A percentile compares a stretch with the other conserved stretches of the same genome.
phyloP scores from a whole-genome alignment of 1,140 invertebrate genomes.

The Aphaenogaster ashmeadi region DNA sequence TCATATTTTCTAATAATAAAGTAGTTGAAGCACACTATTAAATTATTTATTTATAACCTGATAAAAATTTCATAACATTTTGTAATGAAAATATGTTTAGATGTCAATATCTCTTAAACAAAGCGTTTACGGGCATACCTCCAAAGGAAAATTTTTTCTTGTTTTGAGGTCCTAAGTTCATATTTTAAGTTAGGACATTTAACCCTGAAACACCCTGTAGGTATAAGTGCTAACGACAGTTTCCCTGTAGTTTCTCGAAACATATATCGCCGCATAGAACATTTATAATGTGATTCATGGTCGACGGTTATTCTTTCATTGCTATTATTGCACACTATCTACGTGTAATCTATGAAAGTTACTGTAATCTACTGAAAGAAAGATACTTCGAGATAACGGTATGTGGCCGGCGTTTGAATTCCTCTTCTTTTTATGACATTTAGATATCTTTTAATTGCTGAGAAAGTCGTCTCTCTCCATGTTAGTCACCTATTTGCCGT shows the following conservation, averaged over 20 bases:
- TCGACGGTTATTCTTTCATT: neutral
- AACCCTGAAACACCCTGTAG: too few relatives aligned
- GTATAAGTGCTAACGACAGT: neutral
- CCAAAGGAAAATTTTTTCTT: too few relatives aligned
- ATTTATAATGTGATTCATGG: neutral
- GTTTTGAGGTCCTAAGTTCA: too few relatives aligned
- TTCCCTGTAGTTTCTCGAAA: neutral
- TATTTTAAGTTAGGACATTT: too few relatives aligned
- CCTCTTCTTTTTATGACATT: neutral
- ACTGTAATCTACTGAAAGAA: too few relatives aligned
- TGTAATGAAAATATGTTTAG: too few relatives aligned
- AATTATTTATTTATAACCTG: too few relatives aligned
- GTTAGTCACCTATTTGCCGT: neutral
- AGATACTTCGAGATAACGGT: neutral
- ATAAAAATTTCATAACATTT: too few relatives aligned
- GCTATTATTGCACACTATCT: neutral
- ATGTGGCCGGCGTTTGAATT: neutral
- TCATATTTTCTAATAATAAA: too few relatives aligned
- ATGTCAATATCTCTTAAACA: too few relatives aligned
- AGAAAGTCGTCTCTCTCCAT: conserved; percentile 1
- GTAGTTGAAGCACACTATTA: too few relatives aligned
- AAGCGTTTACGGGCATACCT: too few relatives aligned
- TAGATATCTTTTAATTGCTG: conserved; percentile 27
- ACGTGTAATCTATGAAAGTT: neutral
- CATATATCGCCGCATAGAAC: neutral